phyloP scores from a whole-genome alignment of 1,140 invertebrate species.

The Saccostrea echinata region DNA sequence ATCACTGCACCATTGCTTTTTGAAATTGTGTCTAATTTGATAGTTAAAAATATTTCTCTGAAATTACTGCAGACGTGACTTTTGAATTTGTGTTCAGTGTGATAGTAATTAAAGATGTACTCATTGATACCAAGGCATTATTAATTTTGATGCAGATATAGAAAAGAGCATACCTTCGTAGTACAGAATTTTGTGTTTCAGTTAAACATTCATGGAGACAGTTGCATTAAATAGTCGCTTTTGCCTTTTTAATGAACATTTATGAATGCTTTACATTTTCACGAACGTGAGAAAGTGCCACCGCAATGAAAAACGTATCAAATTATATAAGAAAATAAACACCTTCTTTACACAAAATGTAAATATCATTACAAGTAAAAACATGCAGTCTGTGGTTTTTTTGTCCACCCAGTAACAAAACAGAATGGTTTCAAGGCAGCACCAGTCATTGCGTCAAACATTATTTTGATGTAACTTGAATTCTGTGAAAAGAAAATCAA shows the following conservation, averaged over 20 bases:
- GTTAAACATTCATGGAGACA: not conserved
- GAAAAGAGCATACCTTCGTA: not conserved
- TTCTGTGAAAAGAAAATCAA: constrained; percentile 6
- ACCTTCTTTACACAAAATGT: constrained; percentile 31
- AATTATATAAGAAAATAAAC: constrained; percentile 27
- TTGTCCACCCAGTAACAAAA: not conserved
- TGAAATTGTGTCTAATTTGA: too few species aligned
- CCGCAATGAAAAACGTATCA: constrained; percentile 31
- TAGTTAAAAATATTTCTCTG: too few species aligned
- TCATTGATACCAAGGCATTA: too few species aligned
- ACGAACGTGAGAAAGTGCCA: constrained; percentile 30
- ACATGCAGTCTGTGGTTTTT: not conserved
- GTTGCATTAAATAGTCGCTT: not conserved
- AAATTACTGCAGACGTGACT: too few species aligned
- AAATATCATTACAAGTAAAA: constrained; percentile 27
- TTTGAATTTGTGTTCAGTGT: too few species aligned
- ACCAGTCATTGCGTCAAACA: not conserved
- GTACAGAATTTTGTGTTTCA: not conserved
- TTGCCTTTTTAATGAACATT: not conserved
- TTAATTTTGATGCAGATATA: too few species aligned
- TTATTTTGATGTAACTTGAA: constrained; percentile 1
- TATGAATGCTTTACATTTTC: not conserved
- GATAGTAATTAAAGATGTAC: too few species aligned
- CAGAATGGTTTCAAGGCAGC: not conserved
- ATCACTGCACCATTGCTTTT: too few species aligned